Evolutionary conservation across 2,888 invertebrate genomes (phyloP), one percentile per base, ranked within the genome.

Genomic region (Conus canariensis): DNA sequence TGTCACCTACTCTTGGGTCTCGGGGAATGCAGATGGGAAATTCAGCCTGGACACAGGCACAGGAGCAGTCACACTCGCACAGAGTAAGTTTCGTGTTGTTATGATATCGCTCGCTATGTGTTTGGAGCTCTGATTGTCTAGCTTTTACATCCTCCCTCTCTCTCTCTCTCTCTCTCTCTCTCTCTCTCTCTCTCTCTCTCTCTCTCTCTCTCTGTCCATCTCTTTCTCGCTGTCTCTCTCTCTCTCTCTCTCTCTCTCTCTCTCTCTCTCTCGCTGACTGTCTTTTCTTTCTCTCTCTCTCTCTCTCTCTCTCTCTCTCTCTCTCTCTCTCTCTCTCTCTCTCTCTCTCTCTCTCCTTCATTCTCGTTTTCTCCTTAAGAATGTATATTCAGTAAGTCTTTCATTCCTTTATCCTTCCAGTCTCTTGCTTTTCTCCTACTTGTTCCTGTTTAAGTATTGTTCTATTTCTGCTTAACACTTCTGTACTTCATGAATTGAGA

Each of bases 1-100:
- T 9, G 77, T 94, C 3, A 77, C 90, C 6, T 99, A 98, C 95
- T 98, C 98, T 94, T 98, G 99, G 7, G 98, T 98, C 3, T 99
- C 99, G 0, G 99, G 99, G 85, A 98, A 99, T 96, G 98, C 98
- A 91, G 98, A 97, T 22, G 98, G 98, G 80, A 97, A 98, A 88
- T 99, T 99, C 96, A 97, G 98, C 89, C 98, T 99, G 91, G 98
- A 99, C 96, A 97, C 97, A 82, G 97, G 97, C 91, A 97, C 97
- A 6, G 99, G 99, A 6, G 93, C 19, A 91, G 92, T 92, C 58
- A 87, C 90, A 16, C 77, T 92, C 0, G 85, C 67, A 60, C 14
- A 77, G 14, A 90, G 88, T 80, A 59, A 77, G 89, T 45, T 2
- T 6, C 45, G 4, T 45, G 19, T 67, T 7, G 25, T 56, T 88